Base-by-base conservation (phyloP, 2,888 invertebrate species). In the Mythimna impura region DNA sequence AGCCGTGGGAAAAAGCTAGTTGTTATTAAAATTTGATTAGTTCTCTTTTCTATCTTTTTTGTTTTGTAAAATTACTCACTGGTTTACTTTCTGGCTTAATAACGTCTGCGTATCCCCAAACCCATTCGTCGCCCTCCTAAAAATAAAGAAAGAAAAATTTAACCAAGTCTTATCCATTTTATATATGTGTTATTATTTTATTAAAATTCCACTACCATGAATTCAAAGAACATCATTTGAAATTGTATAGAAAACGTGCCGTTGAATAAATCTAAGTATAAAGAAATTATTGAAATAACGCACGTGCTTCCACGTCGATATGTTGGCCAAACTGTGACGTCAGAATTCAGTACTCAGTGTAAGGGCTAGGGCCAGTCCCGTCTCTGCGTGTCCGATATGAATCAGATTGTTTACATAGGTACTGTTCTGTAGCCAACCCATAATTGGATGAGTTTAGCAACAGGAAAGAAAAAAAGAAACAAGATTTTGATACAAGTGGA, bases 331-430 rank as follows among this genome's bases (percentile, higher is more conserved):
- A 36, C 20, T n/a, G 20, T 72, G 52, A 71, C 43, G 73, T 72
- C 72, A 73, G 8, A 54, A 14, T 30, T 9, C 14, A 25, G 70
- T 47, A n/a, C 10, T 25, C 6, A 5, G 4, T 10, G 30, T n/a
- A n/a, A 43, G 62, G 54, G 1, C 25, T 73, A 1, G 25, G 74
- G 74, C 43, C n/a, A 73, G 52, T 2, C 52, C 71, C 71, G 34
- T 43, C 14, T 34, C 8, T 5, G 43, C 8, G 7, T 14, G 1
- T 47, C 3, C 10, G 14, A 25, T 25, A n/a, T n/a, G 34, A 73
- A n/a, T 34, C 5, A 40, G 52, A 47, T 1, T 36, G 36, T 58
- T 58, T 8, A 36, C 17, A 1, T 40, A 17, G 52, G 5, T 20
- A 47, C 47, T 20, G 17, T 3, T 43, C 10, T 40, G 40, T 40